Percentiles rank a stretch among this genome's conserved stretches.
Evolutionary conservation across 2,113 vertebrate genomes (phyloP).

Genomic region (Muntiacus reevesi): DNA sequence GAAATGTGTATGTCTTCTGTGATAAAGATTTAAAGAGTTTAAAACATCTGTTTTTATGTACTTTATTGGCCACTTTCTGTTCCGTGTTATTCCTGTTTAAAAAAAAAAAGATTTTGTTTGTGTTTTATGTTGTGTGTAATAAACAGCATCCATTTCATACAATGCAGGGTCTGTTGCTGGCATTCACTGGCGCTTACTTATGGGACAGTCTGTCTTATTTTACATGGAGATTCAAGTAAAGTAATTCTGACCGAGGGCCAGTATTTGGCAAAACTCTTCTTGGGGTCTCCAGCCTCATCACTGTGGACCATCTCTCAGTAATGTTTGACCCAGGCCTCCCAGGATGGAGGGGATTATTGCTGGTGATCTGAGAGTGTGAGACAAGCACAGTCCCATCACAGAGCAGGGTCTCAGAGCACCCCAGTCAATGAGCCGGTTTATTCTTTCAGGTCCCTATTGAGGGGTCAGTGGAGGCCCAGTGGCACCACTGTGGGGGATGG

Average conservation of each 20-base stretch:
- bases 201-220: neutral
- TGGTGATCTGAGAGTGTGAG: neutral
- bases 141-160: neutral
- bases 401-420: neutral
- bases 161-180: neutral
- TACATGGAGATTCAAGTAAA: neutral
- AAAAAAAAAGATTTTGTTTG: neutral
- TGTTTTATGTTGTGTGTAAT: neutral
- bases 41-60: neutral
- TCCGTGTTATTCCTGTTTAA: neutral
- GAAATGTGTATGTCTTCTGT: neutral
- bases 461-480: neutral
- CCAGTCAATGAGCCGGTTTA: neutral
- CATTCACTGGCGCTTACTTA: neutral
- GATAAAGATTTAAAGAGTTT: neutral
- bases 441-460: neutral
- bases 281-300: neutral
- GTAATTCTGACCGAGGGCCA: neutral
- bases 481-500: accelerated
- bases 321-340: neutral
- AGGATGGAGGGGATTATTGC: neutral
- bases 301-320: neutral
- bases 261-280: neutral
- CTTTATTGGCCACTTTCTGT: neutral
- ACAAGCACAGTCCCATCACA: too few species aligned